These are phyloP conservation scores for Corella eumyota DNA, from an alignment of 23 tunicate species.

Conservation along the genomic window DNA sequence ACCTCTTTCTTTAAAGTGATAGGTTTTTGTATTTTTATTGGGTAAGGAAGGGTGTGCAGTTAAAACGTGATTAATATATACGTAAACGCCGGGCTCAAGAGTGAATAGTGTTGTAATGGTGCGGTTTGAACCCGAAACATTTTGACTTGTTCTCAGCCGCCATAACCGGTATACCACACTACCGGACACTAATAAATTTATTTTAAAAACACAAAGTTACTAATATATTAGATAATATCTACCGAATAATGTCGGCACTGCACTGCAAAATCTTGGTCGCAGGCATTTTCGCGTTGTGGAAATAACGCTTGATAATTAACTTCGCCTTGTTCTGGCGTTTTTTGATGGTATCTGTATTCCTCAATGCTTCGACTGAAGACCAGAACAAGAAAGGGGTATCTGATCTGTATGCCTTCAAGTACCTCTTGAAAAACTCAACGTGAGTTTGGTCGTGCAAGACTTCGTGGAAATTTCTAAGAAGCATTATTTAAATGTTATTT, in stretches of 20 bases:
- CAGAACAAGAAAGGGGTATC: slow-evolving; percentile 47
- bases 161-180: neutral
- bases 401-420: slow-evolving; percentile 33
- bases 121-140: too few species aligned
- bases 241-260: slow-evolving; percentile 65
- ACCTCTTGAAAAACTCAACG: slow-evolving; percentile 50
- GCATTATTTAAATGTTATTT: neutral
- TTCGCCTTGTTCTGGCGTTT: slow-evolving; percentile 40
- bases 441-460: slow-evolving; percentile 40
- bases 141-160: neutral
- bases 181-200: neutral
- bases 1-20: too few species aligned
- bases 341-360: slow-evolving; percentile 30
- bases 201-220: too few species aligned
- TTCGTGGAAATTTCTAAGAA: slow-evolving; percentile 40
- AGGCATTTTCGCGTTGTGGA: slow-evolving; percentile 36
- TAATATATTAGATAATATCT: too few species aligned
- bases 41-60: too few species aligned
- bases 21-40: too few species aligned
- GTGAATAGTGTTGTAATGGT: too few species aligned
- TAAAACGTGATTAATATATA: too few species aligned
- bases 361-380: slow-evolving; percentile 56
- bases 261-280: slow-evolving; percentile 44
- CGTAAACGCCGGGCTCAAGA: too few species aligned
- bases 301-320: slow-evolving; percentile 44